Conservation (phyloP, 2,113 vertebrate genomes). For the Anser cygnoides region DNA sequence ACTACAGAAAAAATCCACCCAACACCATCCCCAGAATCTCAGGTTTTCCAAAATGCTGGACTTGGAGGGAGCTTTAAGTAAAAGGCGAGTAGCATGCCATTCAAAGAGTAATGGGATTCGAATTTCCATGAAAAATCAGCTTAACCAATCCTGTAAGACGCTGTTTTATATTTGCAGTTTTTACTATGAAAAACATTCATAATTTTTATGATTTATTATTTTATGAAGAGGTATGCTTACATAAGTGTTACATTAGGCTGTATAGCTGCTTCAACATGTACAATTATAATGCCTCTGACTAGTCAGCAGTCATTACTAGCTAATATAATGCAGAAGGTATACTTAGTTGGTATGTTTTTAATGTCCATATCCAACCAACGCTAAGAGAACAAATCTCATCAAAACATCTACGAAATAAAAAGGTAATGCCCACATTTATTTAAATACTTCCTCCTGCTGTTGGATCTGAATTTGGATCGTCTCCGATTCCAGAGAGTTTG, state of each 20-base stretch:
- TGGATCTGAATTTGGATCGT: background rate
- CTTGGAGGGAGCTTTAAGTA: background rate
- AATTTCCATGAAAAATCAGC: background rate
- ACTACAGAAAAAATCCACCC: too few relatives aligned
- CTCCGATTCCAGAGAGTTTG: background rate
- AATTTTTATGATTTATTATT: background rate
- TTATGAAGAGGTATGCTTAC: background rate
- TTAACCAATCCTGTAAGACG: background rate
- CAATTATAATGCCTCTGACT: background rate
- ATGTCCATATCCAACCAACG: background rate
- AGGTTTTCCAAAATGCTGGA: background rate
- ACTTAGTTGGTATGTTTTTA: background rate
- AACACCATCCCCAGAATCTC: background rate
- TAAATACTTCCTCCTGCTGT: background rate
- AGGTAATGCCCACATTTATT: background rate
- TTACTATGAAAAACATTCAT: background rate
- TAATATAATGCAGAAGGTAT: background rate
- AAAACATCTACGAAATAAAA: background rate
- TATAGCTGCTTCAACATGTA: background rate
- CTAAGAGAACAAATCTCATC: background rate
- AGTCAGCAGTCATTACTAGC: background rate
- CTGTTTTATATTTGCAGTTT: background rate
- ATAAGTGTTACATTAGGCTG: accelerated
- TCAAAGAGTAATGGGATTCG: background rate
- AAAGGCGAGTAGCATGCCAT: background rate